A percentile compares a stretch with the other conserved stretches of the same genome.
Evolutionary conservation across 1,140 invertebrate genomes (phyloP).

Genomic region (Tetramorium simillimum): DNA sequence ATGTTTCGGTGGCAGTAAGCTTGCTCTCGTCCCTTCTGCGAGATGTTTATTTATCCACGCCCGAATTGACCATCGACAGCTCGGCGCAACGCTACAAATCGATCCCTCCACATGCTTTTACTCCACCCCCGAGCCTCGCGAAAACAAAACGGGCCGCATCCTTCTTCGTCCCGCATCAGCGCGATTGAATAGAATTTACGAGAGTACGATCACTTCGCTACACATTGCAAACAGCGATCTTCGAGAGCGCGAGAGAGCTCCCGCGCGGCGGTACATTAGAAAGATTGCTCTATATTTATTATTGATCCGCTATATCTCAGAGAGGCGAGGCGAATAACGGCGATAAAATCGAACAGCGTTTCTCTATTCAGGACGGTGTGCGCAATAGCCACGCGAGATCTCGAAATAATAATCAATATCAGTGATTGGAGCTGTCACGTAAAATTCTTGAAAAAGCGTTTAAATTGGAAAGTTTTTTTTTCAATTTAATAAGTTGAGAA

Average conservation of each 20-base stretch:
- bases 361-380: background rate
- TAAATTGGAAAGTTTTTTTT: background rate
- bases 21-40: slow-evolving; percentile 16
- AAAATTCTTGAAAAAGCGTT: background rate
- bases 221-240: slow-evolving; percentile 31
- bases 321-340: background rate
- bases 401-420: slow-evolving; percentile 5
- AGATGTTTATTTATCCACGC: slow-evolving; percentile 59
- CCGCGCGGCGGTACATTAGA: slow-evolving; percentile 45
- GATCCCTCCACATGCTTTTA: slow-evolving; percentile 55
- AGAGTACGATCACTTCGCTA: slow-evolving; percentile 42
- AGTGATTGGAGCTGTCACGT: background rate
- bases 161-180: slow-evolving; percentile 46
- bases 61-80: slow-evolving; percentile 58
- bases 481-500: background rate
- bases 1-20: slow-evolving; percentile 6
- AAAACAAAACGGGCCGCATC: slow-evolving; percentile 55
- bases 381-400: background rate
- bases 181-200: slow-evolving; percentile 59
- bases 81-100: slow-evolving; percentile 41
- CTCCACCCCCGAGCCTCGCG: slow-evolving; percentile 34
- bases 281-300: slow-evolving; percentile 62
- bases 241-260: slow-evolving; percentile 23
- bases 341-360: slow-evolving; percentile 31
- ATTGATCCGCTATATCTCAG: slow-evolving; percentile 34